Evolutionary conservation across 2,888 invertebrate genomes (phyloP), one percentile per base, ranked within the genome.

Genomic region (Cheilosia soror): DNA sequence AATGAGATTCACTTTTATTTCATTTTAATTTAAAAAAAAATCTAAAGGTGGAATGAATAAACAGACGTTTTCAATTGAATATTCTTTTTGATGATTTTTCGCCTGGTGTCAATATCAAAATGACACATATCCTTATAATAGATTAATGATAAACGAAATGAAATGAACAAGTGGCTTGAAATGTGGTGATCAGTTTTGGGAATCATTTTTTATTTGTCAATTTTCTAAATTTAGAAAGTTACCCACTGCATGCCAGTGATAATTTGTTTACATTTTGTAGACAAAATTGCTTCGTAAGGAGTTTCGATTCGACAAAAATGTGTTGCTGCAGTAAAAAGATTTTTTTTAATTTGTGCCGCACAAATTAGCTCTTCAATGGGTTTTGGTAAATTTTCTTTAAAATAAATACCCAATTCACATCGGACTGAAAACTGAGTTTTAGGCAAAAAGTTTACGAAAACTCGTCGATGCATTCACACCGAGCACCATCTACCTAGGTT

Each of bases 191-290:
- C 29, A 42, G 29, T 68, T 65, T 33, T 25, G 20, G 29, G 20
- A 55, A 6, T 55, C 1, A 20, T 42, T 20, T 66, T 4, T 15
- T 5, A 15, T 60, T 47, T 68, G 68, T 76, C 68, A 69, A 69
- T 9, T 9, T 31, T 73, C 79, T 80, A 75, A 31, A 65, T 69
- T 81, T 81, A 77, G 69, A 77, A 65, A 57, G 20, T 33, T 42
- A 66, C 31, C 33, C 57, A 31, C 7, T 2, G 47, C 6, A 31
- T 42, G 31, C 29, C 25, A 31, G 44, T 49, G 60, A 47, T 55
- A 47, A 31, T 15, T 15, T 15, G 7, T 47, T 60, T 6, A 9
- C 44, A 29, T 31, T 62, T 42, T 27, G 6, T 13, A 6, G n/a
- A 37, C n/a, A 40, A 27, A 42, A 13, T 60, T 42, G 7, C 4